These are phyloP conservation scores for Drosophila quadrilineata DNA, from an alignment of 1,140 invertebrate genomes.

Conservation along the genomic window DNA sequence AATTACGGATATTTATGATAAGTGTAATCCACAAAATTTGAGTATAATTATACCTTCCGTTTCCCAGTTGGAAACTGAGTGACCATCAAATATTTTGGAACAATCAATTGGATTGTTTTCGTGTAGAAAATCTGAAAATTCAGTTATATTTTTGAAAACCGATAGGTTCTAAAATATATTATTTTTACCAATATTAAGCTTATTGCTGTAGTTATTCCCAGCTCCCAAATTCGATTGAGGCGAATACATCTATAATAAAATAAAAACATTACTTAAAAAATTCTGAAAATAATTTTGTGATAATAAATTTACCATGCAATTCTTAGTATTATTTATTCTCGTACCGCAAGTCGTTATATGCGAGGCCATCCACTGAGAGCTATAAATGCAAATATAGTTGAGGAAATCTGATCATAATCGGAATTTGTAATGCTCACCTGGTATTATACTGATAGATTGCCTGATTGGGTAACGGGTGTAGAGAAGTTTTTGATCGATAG, in stretches of 20 bases:
- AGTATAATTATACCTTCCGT: conserved; percentile 9
- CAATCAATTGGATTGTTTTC: conserved; percentile 18
- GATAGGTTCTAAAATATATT: neutral
- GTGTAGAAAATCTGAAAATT: conserved; percentile 17
- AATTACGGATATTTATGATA: neutral
- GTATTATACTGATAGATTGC: conserved; percentile 43
- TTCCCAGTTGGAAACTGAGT: conserved; percentile 15
- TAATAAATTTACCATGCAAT: conserved; percentile 14
- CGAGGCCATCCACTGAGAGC: conserved; percentile 26
- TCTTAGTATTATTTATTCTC: conserved; percentile 24
- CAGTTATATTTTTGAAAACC: neutral
- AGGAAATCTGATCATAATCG: neutral
- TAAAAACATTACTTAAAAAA: neutral
- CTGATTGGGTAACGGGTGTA: conserved; percentile 37
- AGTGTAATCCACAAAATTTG: neutral
- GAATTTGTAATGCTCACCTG: conserved; percentile 11
- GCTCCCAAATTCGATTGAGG: conserved; percentile 16
- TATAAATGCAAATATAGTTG: neutral
- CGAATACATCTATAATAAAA: conserved; percentile 15
- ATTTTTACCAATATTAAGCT: conserved; percentile 15
- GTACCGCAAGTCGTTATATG: conserved; percentile 7
- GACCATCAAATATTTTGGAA: conserved; percentile 22
- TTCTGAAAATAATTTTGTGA: neutral
- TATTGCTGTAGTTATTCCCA: conserved; percentile 15
- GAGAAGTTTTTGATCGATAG: conserved; percentile 26